These are phyloP conservation scores for Cremastinae sp. DNA, from an alignment of 2,888 invertebrate genomes.

Conservation along the genomic window DNA sequence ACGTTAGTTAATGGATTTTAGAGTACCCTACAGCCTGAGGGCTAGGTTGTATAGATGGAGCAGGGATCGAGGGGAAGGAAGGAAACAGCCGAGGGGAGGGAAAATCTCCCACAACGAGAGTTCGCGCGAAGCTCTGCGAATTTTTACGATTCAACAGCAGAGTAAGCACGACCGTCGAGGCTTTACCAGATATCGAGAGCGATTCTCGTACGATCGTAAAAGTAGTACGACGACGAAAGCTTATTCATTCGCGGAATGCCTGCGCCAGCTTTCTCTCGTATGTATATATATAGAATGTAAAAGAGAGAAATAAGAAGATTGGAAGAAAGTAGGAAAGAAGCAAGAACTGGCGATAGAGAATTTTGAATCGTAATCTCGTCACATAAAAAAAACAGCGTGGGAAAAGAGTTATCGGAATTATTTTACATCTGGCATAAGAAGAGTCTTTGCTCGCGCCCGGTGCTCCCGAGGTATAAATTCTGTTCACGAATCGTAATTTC, in stretches of 20 bases:
- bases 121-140: slow-evolving; percentile 52
- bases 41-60: slow-evolving; percentile 19
- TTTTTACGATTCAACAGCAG: slow-evolving; percentile 61
- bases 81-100: slow-evolving; percentile 7
- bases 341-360: slow-evolving; percentile 38
- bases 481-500: slow-evolving; percentile 1
- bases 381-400: slow-evolving; percentile 24
- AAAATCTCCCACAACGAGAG: slow-evolving; percentile 35
- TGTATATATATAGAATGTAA: background rate
- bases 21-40: slow-evolving; percentile 65
- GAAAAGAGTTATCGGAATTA: slow-evolving; percentile 25
- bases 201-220: slow-evolving; percentile 56
- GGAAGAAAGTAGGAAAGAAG: background rate
- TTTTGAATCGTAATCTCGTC: slow-evolving; percentile 38
- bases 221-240: slow-evolving; percentile 47
- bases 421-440: slow-evolving; percentile 5
- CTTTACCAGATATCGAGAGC: slow-evolving; percentile 51
- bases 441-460: slow-evolving; percentile 11
- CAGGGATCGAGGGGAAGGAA: slow-evolving; percentile 5
- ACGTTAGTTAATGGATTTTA: slow-evolving; percentile 73
- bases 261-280: slow-evolving; percentile 7
- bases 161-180: slow-evolving; percentile 29
- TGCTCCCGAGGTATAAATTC: slow-evolving; percentile 12
- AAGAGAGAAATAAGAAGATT: too few relatives aligned
- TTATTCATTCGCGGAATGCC: slow-evolving; percentile 43